A percentile compares a stretch with the other conserved stretches of the same genome.
Conservation (phyloP, 2,113 vertebrate species). For the Gambusia holbrooki region DNA sequence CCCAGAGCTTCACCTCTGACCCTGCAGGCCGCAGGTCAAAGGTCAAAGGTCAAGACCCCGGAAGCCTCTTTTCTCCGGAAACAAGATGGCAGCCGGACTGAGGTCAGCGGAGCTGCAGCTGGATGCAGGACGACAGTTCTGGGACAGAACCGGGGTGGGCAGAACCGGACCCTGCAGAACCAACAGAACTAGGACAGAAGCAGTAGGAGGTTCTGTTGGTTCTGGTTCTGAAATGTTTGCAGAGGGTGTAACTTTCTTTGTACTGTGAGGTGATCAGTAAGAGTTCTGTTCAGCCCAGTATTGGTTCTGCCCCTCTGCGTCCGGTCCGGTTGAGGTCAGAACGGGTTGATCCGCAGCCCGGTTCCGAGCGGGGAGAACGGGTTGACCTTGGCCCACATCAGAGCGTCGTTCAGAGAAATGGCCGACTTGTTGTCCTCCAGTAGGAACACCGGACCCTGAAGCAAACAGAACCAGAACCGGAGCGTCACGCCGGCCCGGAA, state of each 20-base stretch:
- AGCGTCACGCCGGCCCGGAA: not conserved
- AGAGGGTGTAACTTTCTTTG: not conserved
- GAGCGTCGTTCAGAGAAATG: slow-evolving; percentile 92
- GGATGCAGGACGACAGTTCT: no score
- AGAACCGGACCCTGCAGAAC: no score
- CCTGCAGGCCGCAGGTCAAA: no score
- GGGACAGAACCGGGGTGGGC: no score
- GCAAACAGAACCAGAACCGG: not conserved
- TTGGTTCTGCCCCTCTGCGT: no score
- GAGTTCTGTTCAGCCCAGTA: not conserved
- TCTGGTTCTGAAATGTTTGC: not conserved
- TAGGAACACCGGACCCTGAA: slow-evolving; percentile 92
- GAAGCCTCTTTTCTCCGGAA: no score
- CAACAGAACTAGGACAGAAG: no score
- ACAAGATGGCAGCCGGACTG: no score
- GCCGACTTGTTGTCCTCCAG: slow-evolving; percentile 96
- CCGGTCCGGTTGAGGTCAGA: slow-evolving; percentile 75
- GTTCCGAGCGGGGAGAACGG: slow-evolving; percentile 97
- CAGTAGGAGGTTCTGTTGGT: not conserved
- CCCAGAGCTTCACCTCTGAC: no score
- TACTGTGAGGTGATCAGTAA: not conserved
- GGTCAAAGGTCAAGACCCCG: no score
- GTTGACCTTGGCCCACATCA: slow-evolving; percentile 99
- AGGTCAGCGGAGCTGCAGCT: no score
- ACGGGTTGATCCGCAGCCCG: slow-evolving; percentile 95